Evolutionary conservation across 2,888 invertebrate genomes (phyloP).

Genomic region (Clitarchus hookeri): DNA sequence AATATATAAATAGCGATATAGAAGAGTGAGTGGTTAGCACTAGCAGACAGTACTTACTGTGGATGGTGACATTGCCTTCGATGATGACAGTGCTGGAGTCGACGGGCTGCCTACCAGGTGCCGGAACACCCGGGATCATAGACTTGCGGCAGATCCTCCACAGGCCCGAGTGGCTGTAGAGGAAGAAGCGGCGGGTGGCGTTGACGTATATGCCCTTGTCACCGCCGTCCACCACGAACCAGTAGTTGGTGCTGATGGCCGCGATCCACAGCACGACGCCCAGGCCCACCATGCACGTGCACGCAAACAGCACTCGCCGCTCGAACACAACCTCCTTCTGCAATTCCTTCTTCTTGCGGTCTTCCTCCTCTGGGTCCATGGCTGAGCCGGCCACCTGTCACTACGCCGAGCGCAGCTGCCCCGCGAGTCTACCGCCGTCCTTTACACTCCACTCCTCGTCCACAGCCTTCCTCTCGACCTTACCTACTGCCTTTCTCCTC

Average conservation of each 20-base stretch:
- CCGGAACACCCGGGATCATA: slow-evolving; percentile 50
- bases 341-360: slow-evolving; percentile 36
- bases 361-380: slow-evolving; percentile 29
- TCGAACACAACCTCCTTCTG: slow-evolving; percentile 68
- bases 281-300: slow-evolving; percentile 68
- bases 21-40: too few relatives aligned
- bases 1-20: too few relatives aligned
- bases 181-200: slow-evolving; percentile 60
- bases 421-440: background rate
- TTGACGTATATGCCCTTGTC: slow-evolving; percentile 58
- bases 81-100: slow-evolving; percentile 33
- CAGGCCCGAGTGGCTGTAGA: slow-evolving; percentile 71
- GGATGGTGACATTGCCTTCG: slow-evolving; percentile 36
- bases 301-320: slow-evolving; percentile 71
- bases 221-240: slow-evolving; percentile 63
- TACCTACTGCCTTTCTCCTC: too few relatives aligned
- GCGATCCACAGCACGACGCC: slow-evolving; percentile 72
- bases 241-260: slow-evolving; percentile 74
- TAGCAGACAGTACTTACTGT: slow-evolving; percentile 37
- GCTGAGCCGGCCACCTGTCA: background rate
- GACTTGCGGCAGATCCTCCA: slow-evolving; percentile 65
- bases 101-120: slow-evolving; percentile 19
- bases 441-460: background rate
- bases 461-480: too few relatives aligned
- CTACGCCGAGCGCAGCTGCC: background rate